Evolutionary conservation across 2,888 invertebrate species (phyloP), one percentile per base, ranked within the genome.

Genomic region (Julus scanicus): DNA sequence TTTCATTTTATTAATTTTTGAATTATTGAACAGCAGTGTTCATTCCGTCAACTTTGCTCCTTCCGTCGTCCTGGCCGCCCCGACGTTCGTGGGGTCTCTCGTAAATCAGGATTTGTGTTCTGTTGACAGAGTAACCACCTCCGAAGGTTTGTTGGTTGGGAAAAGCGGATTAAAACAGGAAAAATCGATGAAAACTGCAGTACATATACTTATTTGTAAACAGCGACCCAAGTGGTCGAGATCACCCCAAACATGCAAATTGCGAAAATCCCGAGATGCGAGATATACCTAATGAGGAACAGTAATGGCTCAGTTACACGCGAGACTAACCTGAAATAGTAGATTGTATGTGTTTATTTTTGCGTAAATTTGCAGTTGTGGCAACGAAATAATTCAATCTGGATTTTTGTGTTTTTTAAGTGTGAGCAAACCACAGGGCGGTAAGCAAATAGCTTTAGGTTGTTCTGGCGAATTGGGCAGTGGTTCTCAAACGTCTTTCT

Each of bases 121-220:
- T 71, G 71, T 71, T 71, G 71, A 71, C 71, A 71, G 71, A 63
- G 57, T 20, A 71, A 71, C 71, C 71, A 71, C 71, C 71, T 8
- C 29, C 20, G n/a, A 29, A 71, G 20, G 71, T 17, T 17, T 71
- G 29, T 29, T 71, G 71, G 29, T 29, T 71, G 71, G 71, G 20
- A 29, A 71, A 71, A 71, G 71, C 20, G 29, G 29, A 71, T 71
- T 71, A 71, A 71, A 71, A 20, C 11, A 17, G 71, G 29, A 71
- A 71, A 71, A 71, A 71, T 71, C 71, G 71, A 71, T 71, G 20
- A 71, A 17, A 71, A 29, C 20, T 29, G 20, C 8, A 17, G 71
- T 71, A 29, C 71, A 17, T 71, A 71, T 17, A 29, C 1, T 63
- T 63, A 2, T 2, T 29, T 9, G 20, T 71, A 29, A 8, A 71